These are phyloP conservation scores for Lathamus discolor DNA, from an alignment of 2,113 vertebrate genomes.

Conservation along the genomic window DNA sequence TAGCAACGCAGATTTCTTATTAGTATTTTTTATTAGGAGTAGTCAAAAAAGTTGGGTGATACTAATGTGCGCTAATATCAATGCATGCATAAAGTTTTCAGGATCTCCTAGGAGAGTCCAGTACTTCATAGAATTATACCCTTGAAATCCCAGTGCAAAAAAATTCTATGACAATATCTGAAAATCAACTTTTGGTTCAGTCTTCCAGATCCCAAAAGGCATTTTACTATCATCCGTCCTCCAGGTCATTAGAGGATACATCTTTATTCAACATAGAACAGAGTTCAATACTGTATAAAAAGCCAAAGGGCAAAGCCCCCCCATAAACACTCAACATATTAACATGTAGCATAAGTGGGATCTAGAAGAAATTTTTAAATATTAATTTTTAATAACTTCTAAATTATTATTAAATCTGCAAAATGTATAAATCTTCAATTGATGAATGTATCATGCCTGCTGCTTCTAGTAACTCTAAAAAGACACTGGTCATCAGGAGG, in stretches of 20 bases:
- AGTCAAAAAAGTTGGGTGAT: neutral
- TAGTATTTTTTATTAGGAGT: neutral
- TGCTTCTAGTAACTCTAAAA: neutral
- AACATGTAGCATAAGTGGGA: neutral
- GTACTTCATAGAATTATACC: neutral
- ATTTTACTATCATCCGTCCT: neutral
- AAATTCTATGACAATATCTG: rapidly evolving
- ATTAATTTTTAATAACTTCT: neutral
- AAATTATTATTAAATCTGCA: neutral
- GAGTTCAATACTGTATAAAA: neutral
- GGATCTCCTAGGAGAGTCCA: neutral
- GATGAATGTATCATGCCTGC: neutral
- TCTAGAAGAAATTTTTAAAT: neutral
- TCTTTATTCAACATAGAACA: neutral
- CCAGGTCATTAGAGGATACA: neutral
- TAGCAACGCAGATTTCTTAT: neutral
- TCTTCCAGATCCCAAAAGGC: neutral
- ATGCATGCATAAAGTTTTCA: neutral
- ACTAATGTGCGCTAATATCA: too few species aligned
- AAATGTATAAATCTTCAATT: neutral
- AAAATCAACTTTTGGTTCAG: neutral
- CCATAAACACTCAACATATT: neutral
- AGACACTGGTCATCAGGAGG: neutral
- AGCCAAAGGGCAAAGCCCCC: neutral
- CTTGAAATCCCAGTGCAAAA: neutral